Base-by-base conservation (phyloP, 1,140 invertebrate genomes). In the Drosophila aff. region DNA sequence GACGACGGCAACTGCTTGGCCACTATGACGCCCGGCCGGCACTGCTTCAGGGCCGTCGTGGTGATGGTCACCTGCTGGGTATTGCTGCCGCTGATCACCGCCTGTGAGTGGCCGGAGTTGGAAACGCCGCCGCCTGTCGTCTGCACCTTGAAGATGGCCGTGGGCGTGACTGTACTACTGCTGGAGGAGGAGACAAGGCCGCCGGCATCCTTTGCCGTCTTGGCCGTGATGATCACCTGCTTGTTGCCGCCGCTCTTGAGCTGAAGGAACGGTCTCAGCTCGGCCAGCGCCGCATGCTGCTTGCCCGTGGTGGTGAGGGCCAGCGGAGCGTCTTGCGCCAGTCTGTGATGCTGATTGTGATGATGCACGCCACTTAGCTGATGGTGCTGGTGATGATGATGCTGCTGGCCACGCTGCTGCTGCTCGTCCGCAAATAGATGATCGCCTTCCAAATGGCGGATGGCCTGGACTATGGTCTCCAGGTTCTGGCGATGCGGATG, bases 401-500 rank as follows among this genome's bases (percentile, higher is more conserved):
- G 94, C 53, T 82, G 80, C 36, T 82, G 66, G 23, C 64, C 64
- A 38, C 66, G 66, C 64, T 78, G 76, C 49, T 77, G 38, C 46
- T 74, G 82, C 96, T 57, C 96, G 81, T 97, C 96, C 73, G 95
- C 95, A 92, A 98, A 98, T 79, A 98, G 93, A 92, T 98, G 97
- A 92, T 99, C 97, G 9, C 99, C 98, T 93, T 99, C 99, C 63
- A 99, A 94, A n/a, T 93, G 98, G 41, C 98, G 95, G 79, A 99
- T 99, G 28, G 99, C 99, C 92, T 99, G 98, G 10, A 99, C 98
- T 71, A 99, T 99, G 2, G 98, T 99, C 92, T 99, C 98, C 67
- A 99, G 94, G 93, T 99, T 99, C 90, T 98, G 97, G 43, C 98
- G 95, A 50, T 97, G 98, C 21, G 67, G 63, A 33, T 96, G 97